Evolutionary conservation across 2,888 invertebrate species (phyloP), one percentile per base, ranked within the genome.

Genomic region (Scaptomyza parva): DNA sequence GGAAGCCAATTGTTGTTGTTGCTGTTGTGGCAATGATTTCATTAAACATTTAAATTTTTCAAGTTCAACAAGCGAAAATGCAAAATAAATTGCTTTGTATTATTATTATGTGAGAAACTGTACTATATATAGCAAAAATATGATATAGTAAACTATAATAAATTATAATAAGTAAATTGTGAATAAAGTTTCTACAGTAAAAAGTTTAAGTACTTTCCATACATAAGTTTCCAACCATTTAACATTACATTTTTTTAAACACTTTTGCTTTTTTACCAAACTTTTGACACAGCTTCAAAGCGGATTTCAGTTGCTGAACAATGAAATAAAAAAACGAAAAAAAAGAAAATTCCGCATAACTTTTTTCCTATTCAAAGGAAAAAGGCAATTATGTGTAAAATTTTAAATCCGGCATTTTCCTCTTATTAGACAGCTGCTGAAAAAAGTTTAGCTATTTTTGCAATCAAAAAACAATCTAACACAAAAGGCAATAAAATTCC

Each of bases 31-130:
- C 83, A 86, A 77, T 84, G 86, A 87, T 86, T 84, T 88, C 75
- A 84, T 88, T 87, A 82, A 86, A 71, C 67, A 82, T 77, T 84
- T 86, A 72, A 86, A 82, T 84, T 83, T 83, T 66, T 76, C 83
- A 84, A 87, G 83, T 84, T 85, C 83, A 85, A 62, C 43, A 48
- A 14, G 48, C 22, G 40, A 45, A 37, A 44, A 39, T 20, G 45
- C 39, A 48, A 20, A n/a, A 41, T 14, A 52, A 69, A 57, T 33
- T 70, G 54, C 37, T 45, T 18, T 63, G 70, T 45, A n/a, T n/a
- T 41, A 30, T 30, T 41, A 12, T 33, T 26, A 33, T 3, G 39
- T 45, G 26, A 18, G 37, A 33, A 33, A 26, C 26, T n/a, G n/a
- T n/a, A n/a, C n/a, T n/a, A n/a, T n/a, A n/a, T n/a, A n/a, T n/a